Evolutionary conservation across 2,888 invertebrate species (phyloP).

Genomic region (Chydorus sphaericus): DNA sequence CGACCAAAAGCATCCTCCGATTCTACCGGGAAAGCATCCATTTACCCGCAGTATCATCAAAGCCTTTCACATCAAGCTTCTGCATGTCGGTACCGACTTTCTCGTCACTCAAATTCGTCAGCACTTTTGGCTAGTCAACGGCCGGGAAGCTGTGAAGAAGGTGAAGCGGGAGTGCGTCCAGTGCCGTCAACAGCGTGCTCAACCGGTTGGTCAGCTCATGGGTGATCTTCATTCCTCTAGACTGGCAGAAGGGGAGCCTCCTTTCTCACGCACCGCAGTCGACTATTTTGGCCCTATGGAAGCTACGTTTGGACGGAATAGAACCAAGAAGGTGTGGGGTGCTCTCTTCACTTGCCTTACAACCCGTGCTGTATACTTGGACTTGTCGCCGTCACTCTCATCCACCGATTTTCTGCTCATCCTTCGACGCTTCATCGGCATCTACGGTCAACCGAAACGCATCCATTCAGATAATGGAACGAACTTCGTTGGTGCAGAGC

Average conservation of each 20-base stretch:
- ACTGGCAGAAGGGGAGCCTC: conserved; percentile 1
- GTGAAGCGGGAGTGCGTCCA: conserved; percentile 6
- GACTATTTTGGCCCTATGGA: conserved; percentile 16
- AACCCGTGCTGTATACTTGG: conserved; percentile 17
- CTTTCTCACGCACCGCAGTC: conserved; percentile 15
- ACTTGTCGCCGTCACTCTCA: conserved; percentile 15
- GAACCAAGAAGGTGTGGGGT: background rate
- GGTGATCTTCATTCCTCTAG: conserved; percentile 9
- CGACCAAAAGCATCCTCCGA: background rate
- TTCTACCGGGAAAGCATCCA: background rate
- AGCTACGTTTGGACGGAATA: conserved; percentile 5
- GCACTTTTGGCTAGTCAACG: conserved; percentile 14
- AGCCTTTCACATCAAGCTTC: background rate
- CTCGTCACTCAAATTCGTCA: conserved; percentile 10
- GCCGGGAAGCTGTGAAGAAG: conserved; percentile 11
- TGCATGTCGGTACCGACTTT: conserved; percentile 3
- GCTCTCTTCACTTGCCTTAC: conserved; percentile 17
- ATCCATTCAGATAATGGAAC: conserved; percentile 18
- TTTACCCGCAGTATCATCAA: background rate
- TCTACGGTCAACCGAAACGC: conserved; percentile 15
- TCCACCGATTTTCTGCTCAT: conserved; percentile 17
- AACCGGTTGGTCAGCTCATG: conserved; percentile 14
- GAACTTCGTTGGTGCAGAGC: conserved; percentile 17
- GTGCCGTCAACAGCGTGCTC: conserved; percentile 10
- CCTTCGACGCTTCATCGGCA: conserved; percentile 16